Conservation (phyloP, 2,113 vertebrate genomes). For the Sminthopsis crassicaudata region DNA sequence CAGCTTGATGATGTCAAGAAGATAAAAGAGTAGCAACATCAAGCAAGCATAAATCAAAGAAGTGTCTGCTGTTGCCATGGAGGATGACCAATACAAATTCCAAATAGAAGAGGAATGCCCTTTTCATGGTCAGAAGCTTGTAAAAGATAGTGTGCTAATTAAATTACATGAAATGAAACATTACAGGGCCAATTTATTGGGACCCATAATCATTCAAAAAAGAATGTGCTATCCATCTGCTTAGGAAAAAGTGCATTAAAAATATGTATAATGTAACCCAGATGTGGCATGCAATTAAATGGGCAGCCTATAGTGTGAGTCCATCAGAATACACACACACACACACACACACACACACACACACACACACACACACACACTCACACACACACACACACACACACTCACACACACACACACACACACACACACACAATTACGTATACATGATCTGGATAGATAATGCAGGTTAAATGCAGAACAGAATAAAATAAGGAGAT, state of each 20-base stretch:
- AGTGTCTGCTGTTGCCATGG: background rate
- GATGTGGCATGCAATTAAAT: background rate
- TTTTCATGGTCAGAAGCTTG: background rate
- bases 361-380: background rate
- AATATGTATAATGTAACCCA: background rate
- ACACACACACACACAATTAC: background rate
- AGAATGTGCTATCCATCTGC: background rate
- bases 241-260: background rate
- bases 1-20: background rate
- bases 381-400: background rate
- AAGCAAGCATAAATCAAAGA: background rate
- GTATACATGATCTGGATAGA: background rate
- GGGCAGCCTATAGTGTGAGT: background rate
- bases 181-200: background rate
- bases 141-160: background rate
- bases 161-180: background rate
- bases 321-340: background rate
- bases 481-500: background rate
- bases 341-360: too few species aligned
- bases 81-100: background rate
- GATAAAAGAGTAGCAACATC: background rate
- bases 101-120: background rate
- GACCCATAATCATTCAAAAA: background rate
- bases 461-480: background rate
- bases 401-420: too few species aligned